Percentiles rank a stretch among this genome's conserved stretches.
Evolutionary conservation across 2,888 invertebrate species (phyloP).

Genomic region (Augiades crinisus): DNA sequence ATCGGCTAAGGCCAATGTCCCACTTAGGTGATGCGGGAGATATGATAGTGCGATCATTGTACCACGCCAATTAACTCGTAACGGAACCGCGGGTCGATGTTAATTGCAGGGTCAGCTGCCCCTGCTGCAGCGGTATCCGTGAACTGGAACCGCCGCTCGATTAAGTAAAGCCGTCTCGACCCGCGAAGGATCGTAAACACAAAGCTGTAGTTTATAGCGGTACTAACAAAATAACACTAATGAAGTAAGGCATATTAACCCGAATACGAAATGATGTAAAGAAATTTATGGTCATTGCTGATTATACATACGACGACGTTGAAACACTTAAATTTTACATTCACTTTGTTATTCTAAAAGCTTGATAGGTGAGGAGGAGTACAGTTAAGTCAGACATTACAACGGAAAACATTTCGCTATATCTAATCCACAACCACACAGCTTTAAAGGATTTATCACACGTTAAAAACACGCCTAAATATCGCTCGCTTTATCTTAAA

Average conservation of each 20-base stretch:
- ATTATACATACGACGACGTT: slow-evolving; percentile 8
- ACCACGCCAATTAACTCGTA: slow-evolving; percentile 25
- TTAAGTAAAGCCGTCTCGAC: slow-evolving; percentile 8
- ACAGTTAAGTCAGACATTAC: not conserved
- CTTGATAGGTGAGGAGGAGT: not conserved
- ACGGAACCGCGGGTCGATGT: slow-evolving; percentile 24
- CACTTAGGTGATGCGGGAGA: slow-evolving; percentile 17
- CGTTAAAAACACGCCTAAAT: too few species aligned
- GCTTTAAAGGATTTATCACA: too few species aligned
- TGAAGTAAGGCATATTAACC: slow-evolving; percentile 20
- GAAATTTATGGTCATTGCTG: slow-evolving; percentile 15
- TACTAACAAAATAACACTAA: slow-evolving; percentile 20
- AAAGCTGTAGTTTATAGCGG: slow-evolving; percentile 14
- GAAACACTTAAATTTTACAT: slow-evolving; percentile 4
- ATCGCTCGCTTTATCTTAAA: too few species aligned
- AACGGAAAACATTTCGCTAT: not conserved
- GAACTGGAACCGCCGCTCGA: slow-evolving; percentile 9
- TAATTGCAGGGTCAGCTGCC: slow-evolving; percentile 20
- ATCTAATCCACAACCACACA: not conserved
- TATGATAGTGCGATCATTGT: slow-evolving; percentile 23
- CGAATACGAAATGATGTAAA: slow-evolving; percentile 22
- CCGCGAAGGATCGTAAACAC: slow-evolving; percentile 6
- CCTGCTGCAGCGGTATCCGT: slow-evolving; percentile 4
- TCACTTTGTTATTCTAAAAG: not conserved
- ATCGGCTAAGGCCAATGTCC: slow-evolving; percentile 22